These are phyloP conservation scores for Microcebus lehilahytsara DNA, from an alignment of 2,113 vertebrate genomes.

Conservation along the genomic window DNA sequence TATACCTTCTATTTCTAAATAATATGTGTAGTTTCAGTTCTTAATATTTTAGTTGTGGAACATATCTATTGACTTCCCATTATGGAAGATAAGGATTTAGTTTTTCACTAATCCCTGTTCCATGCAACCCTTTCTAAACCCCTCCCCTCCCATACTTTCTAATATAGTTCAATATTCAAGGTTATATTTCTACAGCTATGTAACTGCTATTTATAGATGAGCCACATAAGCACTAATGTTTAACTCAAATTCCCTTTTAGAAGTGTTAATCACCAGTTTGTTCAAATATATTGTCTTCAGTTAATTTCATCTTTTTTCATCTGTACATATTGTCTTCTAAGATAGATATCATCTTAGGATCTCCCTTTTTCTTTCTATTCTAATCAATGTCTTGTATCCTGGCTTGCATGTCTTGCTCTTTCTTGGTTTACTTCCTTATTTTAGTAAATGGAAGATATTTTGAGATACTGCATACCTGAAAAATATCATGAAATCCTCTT, in stretches of 20 bases:
- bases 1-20: background rate
- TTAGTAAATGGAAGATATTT: background rate
- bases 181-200: background rate
- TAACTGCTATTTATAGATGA: background rate
- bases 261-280: background rate
- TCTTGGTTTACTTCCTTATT: background rate
- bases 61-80: background rate
- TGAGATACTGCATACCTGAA: background rate
- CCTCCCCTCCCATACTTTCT: background rate
- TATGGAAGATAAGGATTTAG: background rate
- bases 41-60: background rate
- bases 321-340: background rate
- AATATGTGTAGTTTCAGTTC: background rate
- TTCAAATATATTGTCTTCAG: background rate
- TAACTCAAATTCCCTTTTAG: background rate
- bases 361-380: background rate
- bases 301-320: background rate
- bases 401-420: background rate
- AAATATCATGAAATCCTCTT: background rate
- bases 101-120: background rate
- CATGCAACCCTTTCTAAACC: background rate
- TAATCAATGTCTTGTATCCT: background rate
- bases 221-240: background rate
- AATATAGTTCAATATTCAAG: background rate
- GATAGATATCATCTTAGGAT: background rate